Conservation (phyloP, 2,797 vertebrate genomes). For the Sebastes dallii region DNA sequence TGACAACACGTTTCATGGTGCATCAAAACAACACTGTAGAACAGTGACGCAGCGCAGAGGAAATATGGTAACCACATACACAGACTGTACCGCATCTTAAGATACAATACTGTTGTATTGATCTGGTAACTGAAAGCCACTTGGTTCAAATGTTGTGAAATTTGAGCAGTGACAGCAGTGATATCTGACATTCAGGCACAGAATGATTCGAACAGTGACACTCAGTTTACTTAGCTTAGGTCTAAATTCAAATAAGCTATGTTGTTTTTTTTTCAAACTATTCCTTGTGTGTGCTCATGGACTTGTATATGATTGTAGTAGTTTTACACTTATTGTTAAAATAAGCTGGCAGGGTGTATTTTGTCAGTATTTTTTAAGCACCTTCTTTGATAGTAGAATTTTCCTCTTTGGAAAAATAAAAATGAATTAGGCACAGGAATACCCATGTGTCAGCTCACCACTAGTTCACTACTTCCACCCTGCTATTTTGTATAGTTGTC, state of each 20-base stretch:
- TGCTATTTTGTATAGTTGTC: constrained; percentile 14
- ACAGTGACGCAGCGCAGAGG: constrained; percentile 95
- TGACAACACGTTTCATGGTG: constrained; percentile 86
- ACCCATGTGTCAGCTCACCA: neutral
- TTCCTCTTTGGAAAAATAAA: constrained; percentile 16
- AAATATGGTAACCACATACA: constrained; percentile 98
- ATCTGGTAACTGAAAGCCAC: constrained; percentile 27
- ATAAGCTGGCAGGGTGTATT: constrained; percentile 25
- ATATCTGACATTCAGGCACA: constrained; percentile 11
- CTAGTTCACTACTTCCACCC: neutral
- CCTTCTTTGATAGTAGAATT: constrained; percentile 13
- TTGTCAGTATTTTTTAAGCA: constrained; percentile 52
- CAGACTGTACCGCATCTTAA: constrained; percentile 90
- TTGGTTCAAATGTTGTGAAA: constrained; percentile 53
- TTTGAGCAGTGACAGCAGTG: constrained; percentile 1
- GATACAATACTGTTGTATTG: constrained; percentile 19
- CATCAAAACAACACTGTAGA: constrained; percentile 92
- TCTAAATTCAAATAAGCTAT: constrained; percentile 23
- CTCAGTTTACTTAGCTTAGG: constrained; percentile 13
- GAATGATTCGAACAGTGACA: neutral
- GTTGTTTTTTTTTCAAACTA: constrained; percentile 2
- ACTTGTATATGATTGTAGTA: constrained; percentile 37
- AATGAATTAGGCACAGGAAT: neutral
- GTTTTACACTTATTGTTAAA: constrained; percentile 20
- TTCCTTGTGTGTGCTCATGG: neutral